A percentile compares a stretch with the other conserved stretches of the same genome.
Evolutionary conservation across 2,888 invertebrate genomes (phyloP).

Genomic region (Diarsia rubi): DNA sequence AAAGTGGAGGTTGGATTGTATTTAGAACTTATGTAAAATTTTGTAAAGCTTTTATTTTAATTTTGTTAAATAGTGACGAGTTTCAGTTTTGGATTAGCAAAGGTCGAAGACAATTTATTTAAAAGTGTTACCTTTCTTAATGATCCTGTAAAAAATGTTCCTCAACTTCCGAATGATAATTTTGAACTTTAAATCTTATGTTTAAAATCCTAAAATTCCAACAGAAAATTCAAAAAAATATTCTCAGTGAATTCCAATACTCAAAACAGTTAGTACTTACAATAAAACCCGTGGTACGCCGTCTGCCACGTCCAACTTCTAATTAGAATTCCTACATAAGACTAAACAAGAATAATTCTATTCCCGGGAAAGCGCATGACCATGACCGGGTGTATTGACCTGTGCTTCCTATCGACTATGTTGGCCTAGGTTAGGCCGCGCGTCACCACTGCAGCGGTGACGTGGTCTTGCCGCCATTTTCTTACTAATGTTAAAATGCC

Average conservation of each 20-base stretch:
- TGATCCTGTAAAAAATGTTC: not conserved
- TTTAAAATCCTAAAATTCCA: not conserved
- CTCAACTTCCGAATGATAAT: not conserved
- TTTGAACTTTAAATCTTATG: not conserved
- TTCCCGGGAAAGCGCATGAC: slow-evolving; percentile 87
- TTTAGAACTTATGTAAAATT: not conserved
- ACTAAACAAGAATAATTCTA: slow-evolving; percentile 83
- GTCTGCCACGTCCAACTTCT: slow-evolving; percentile 63
- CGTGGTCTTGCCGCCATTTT: slow-evolving; percentile 79
- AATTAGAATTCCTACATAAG: slow-evolving; percentile 83
- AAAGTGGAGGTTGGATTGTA: not conserved
- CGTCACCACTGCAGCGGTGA: slow-evolving; percentile 79
- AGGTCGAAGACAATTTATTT: not conserved
- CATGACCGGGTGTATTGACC: slow-evolving; percentile 89
- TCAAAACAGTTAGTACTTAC: slow-evolving; percentile 38
- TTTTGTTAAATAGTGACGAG: not conserved
- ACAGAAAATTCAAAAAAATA: not conserved
- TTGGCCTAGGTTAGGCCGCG: slow-evolving; percentile 88
- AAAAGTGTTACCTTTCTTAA: not conserved
- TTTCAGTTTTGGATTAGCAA: not conserved
- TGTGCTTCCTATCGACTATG: slow-evolving; percentile 82
- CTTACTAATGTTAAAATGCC: slow-evolving; percentile 72
- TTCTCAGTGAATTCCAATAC: slow-evolving; percentile 8
- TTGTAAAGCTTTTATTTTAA: not conserved
- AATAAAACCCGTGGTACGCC: slow-evolving; percentile 50